Evolutionary conservation across 2,113 vertebrate genomes (phyloP).

Genomic region (human): GRCh38 chr9:29398001-29398500

Average conservation of each 20-base stretch:
- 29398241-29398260: neutral
- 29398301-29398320: neutral
- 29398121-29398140: conserved; percentile 10
- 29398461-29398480: too few species aligned
- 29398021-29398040: too few species aligned
- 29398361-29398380: neutral
- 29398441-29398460: neutral
- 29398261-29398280: neutral
- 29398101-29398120: neutral
- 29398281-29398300: conserved; percentile 1
- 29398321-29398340: neutral
- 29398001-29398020: too few species aligned
- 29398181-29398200: conserved; percentile 29
- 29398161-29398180: neutral
- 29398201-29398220: neutral
- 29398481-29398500: neutral
- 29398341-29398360: neutral
- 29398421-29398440: neutral
- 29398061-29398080: neutral
- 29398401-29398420: neutral
- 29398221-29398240: neutral
- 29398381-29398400: neutral
- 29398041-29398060: conserved; percentile 8
- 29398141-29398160: neutral
- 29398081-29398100: neutral